These are phyloP conservation scores for Melanotaenia trifasciata DNA, from an alignment of 2,797 vertebrate species.

Conservation along the genomic window DNA sequence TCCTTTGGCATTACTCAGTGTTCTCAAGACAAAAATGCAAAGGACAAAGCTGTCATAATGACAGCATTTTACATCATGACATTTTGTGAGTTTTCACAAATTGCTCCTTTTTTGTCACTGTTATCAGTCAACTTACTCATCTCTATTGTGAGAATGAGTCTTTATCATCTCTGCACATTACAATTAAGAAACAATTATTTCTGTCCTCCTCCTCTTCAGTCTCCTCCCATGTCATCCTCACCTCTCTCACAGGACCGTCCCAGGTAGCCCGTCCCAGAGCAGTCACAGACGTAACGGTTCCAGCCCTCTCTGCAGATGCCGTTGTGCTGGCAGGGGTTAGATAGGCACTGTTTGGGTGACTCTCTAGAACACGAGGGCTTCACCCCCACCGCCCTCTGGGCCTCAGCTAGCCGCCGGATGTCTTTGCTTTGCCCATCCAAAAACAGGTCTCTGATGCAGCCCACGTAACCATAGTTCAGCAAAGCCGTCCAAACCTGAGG, in stretches of 20 bases:
- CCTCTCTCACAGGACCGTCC: constrained; percentile 98
- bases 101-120: constrained; percentile 37
- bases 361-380: constrained; percentile 97
- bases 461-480: constrained; percentile 97
- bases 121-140: constrained; percentile 50
- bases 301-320: constrained; percentile 96
- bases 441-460: constrained; percentile 97
- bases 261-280: constrained; percentile 95
- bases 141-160: constrained; percentile 39
- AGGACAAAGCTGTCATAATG: constrained; percentile 48
- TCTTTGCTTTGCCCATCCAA: constrained; percentile 99
- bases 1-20: constrained; percentile 42
- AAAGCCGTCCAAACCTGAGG: constrained; percentile 88
- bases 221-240: constrained; percentile 66
- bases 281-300: constrained; percentile 98
- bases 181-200: constrained; percentile 3
- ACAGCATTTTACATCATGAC: constrained; percentile 46
- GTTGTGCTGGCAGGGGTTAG: constrained; percentile 97
- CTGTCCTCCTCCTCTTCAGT: neutral
- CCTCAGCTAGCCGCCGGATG: constrained; percentile 95
- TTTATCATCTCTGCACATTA: constrained; percentile 22
- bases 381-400: constrained; percentile 94
- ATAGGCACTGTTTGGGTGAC: constrained; percentile 95
- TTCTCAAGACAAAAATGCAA: constrained; percentile 55
- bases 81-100: constrained; percentile 42